These are phyloP conservation scores for Acanthaster planci DNA, from an alignment of 35 echinoderm and acorn worm species.

Conservation along the genomic window DNA sequence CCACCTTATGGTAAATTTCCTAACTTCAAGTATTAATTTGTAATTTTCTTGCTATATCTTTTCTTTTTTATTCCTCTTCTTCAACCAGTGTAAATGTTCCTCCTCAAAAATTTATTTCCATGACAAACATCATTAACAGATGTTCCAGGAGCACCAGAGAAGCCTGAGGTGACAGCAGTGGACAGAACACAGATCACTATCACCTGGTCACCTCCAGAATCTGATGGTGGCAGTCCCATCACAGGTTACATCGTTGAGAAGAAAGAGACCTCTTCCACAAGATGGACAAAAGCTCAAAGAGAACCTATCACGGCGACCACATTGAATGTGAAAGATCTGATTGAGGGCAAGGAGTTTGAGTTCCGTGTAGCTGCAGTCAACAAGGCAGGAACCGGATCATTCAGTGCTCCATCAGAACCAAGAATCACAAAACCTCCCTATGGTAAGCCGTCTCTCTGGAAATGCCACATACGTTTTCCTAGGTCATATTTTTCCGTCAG, in stretches of 20 bases:
- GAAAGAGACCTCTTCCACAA: conserved; percentile 53
- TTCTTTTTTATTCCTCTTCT: background rate
- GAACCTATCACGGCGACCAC: conserved; percentile 72
- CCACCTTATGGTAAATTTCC: conserved; percentile 67
- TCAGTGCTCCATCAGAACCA: conserved; percentile 85
- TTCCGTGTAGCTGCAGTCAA: conserved; percentile 86
- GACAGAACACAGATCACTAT: conserved; percentile 65
- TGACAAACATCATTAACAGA: no score
- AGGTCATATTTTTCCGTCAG: no score
- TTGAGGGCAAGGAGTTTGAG: conserved; percentile 77
- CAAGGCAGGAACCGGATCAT: conserved; percentile 76
- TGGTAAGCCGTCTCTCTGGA: conserved; percentile 44
- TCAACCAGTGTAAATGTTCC: no score
- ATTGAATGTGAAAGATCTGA: conserved; percentile 50
- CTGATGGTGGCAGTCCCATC: conserved; percentile 84
- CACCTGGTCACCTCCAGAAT: conserved; percentile 74
- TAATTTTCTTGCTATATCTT: background rate
- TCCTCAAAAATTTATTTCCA: no score
- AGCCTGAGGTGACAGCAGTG: conserved; percentile 45
- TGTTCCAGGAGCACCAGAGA: conserved; percentile 79
- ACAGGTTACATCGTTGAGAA: conserved; percentile 88
- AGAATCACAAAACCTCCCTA: conserved; percentile 78
- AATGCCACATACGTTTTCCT: no score
- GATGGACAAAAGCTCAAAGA: conserved; percentile 60
- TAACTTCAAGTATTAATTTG: background rate